Conservation (phyloP, 1,140 invertebrate genomes). For the Drosophila hydei region DNA sequence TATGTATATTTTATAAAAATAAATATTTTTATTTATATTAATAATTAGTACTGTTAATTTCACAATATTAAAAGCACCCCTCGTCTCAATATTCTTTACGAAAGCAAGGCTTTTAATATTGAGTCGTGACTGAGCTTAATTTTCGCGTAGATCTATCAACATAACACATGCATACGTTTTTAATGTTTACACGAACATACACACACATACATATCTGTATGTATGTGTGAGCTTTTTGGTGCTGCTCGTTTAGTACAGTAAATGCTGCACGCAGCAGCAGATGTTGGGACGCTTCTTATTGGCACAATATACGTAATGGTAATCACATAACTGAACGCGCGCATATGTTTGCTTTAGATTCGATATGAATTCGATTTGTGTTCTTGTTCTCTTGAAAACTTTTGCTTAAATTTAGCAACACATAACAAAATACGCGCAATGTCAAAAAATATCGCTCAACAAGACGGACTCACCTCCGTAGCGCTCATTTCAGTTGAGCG, state of each 20-base stretch:
- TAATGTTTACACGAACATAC: neutral
- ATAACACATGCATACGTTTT: neutral
- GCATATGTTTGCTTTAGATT: neutral
- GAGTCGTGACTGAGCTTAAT: neutral
- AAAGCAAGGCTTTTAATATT: too few relatives aligned
- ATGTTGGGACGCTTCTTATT: neutral
- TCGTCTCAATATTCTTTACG: neutral
- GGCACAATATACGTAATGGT: neutral
- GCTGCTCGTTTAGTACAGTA: neutral
- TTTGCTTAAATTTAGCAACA: neutral
- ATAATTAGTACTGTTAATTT: neutral
- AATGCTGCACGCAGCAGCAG: neutral
- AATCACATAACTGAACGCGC: constrained; percentile 1
- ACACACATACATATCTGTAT: too few relatives aligned
- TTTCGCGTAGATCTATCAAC: neutral
- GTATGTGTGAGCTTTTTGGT: too few relatives aligned
- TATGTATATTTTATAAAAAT: too few relatives aligned
- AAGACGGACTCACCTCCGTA: constrained; percentile 51
- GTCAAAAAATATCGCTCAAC: neutral
- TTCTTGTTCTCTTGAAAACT: neutral
- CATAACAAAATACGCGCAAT: neutral
- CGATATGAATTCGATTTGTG: neutral
- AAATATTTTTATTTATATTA: too few relatives aligned
- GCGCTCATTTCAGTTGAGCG: constrained; percentile 53
- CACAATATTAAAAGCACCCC: neutral